Base-by-base conservation (phyloP, 2,888 invertebrate genomes). In the Cheilosia vernalis region DNA sequence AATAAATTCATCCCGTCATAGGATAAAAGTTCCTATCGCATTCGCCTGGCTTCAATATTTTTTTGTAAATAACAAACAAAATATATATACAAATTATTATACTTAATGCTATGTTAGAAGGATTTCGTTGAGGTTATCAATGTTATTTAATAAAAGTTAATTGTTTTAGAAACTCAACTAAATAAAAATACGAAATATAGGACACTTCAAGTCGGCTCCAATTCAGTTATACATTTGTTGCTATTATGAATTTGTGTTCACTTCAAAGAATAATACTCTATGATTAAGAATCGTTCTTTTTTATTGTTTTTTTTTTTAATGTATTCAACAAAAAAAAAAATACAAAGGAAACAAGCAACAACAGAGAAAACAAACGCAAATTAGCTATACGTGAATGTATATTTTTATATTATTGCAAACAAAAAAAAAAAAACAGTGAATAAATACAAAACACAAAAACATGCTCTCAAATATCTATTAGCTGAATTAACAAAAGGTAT, bases 1-100 rank as follows among this genome's bases (percentile, higher is more conserved):
- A 90, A 89, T 90, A 78, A 70, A 67, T 47, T 55, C 30, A 47
- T 13, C 37, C 37, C 15, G 44, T 49, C 30, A 72, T 61, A 61
- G 60, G 47, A 66, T 42, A 7, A 30, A 56, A 55, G 47, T 37
- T 64, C 30, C 51, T 10, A 24, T 69, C 33, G 37, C 30, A 17
- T 51, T 24, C n/a, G 13, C 9, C 13, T n/a, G 40, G 19, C 24
- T 47, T 21, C n/a, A 30, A 17, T 40, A 53, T 17, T 27, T 17
- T 27, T 67, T 27, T 72, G 83, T 84, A 84, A 69, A 84, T 84
- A 84, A 61, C 60, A 30, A 77, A 66, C 19, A 49, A n/a, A 27
- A 17, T 37, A 47, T 21, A 13, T 7, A 21, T 4, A 33, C n/a
- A 17, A 37, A 37, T 37, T 55, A 53, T 5, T 55, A 53, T 5